Evolutionary conservation across 2,888 invertebrate species (phyloP).

Genomic region (Dione juno): DNA sequence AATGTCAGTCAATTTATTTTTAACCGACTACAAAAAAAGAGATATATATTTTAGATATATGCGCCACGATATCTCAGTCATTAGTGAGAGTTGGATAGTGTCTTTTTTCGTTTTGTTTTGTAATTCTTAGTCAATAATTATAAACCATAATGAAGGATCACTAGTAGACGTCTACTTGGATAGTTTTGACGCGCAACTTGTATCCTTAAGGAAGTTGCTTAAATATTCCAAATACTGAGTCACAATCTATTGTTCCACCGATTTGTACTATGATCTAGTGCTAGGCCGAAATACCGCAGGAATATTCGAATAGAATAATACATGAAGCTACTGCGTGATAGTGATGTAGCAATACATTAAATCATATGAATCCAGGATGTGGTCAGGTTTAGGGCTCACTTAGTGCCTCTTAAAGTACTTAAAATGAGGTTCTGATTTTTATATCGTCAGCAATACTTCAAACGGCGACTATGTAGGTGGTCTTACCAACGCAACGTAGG

Average conservation of each 20-base stretch:
- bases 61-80: too few species aligned
- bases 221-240: constrained; percentile 28
- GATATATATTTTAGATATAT: too few species aligned
- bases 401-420: neutral
- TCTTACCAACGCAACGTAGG: neutral
- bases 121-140: neutral
- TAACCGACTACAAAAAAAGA: too few species aligned
- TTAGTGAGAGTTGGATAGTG: too few species aligned
- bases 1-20: too few species aligned
- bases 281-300: constrained; percentile 34
- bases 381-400: constrained; percentile 7
- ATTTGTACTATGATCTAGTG: constrained; percentile 18
- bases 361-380: constrained; percentile 35
- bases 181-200: neutral
- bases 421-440: constrained; percentile 9
- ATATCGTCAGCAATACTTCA: constrained; percentile 4
- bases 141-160: neutral
- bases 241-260: constrained; percentile 28
- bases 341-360: constrained; percentile 26
- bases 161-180: neutral
- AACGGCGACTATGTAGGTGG: neutral
- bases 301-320: constrained; percentile 32
- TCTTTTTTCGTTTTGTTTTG: neutral
- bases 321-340: constrained; percentile 21
- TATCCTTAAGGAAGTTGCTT: constrained; percentile 30